Evolutionary conservation across 2,113 vertebrate genomes (phyloP).

Genomic region (Neodontobutis hainanensis): DNA sequence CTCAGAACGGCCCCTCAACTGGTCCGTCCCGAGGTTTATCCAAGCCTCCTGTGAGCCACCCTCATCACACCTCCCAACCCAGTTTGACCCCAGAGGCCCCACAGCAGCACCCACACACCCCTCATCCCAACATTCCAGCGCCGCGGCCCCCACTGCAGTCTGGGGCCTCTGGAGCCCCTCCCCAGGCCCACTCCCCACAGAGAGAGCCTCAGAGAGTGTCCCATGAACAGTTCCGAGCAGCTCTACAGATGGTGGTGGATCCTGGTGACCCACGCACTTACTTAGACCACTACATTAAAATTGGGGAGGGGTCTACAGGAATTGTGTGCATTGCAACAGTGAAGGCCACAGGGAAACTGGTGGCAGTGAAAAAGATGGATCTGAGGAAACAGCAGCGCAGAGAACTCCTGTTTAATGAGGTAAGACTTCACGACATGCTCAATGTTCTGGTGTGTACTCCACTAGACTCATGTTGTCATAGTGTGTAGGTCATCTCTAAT

Average conservation of each 20-base stretch:
- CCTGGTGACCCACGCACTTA: conserved; percentile 89
- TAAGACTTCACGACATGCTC: conserved; percentile 35
- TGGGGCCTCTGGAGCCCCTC: conserved; percentile 2
- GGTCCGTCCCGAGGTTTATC: conserved; percentile 41
- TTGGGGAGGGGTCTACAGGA: conserved; percentile 93
- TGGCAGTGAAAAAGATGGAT: conserved; percentile 98
- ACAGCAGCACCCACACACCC: conserved; percentile 75
- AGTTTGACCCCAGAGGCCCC: conserved; percentile 62
- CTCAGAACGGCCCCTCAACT: conserved; percentile 81
- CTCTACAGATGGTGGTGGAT: conserved; percentile 93
- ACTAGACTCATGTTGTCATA: too few species aligned
- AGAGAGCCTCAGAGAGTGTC: conserved; percentile 91
- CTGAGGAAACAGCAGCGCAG: conserved; percentile 92
- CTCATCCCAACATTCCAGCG: conserved; percentile 68
- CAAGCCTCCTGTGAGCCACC: conserved; percentile 61
- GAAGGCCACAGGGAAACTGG: conserved; percentile 86
- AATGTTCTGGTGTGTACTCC: background rate
- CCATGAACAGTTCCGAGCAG: conserved; percentile 92
- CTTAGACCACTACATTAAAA: conserved; percentile 96
- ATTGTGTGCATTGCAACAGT: conserved; percentile 93
- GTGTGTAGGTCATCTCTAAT: too few species aligned
- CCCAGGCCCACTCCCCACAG: conserved; percentile 80
- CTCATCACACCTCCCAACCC: conserved; percentile 78
- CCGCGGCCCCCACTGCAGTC: conserved; percentile 39
- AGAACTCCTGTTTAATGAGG: conserved; percentile 95